Conservation (phyloP, 64 coral and sea anemone genomes). For the Stylophora pistillata region DNA sequence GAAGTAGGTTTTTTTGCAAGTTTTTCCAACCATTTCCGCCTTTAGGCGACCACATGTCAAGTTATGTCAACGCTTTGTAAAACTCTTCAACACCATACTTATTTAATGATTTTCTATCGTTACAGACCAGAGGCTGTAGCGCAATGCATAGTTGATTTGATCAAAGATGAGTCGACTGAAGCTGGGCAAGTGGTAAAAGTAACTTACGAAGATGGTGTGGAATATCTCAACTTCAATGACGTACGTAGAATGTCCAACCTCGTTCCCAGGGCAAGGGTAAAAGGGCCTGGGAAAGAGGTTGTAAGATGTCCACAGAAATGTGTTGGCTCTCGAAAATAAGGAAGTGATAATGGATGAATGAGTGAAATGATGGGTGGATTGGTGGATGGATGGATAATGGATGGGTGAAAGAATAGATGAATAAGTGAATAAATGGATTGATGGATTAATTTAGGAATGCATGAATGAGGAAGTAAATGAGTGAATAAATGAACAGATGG, state of each 20-base stretch:
- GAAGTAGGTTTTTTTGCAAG: no score
- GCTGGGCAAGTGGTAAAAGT: slow-evolving; percentile 84
- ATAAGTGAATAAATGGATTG: neutral
- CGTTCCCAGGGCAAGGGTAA: no score
- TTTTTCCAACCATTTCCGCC: no score
- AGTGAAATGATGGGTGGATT: neutral
- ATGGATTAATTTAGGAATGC: neutral
- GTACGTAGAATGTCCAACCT: slow-evolving; percentile 42
- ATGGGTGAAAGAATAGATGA: no score
- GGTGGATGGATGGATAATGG: neutral
- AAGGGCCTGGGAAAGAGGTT: no score
- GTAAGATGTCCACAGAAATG: neutral
- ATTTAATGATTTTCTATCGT: neutral
- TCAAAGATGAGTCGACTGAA: slow-evolving; percentile 71
- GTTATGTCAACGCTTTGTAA: no score
- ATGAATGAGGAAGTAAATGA: neutral
- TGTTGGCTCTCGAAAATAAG: no score
- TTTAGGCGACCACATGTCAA: no score
- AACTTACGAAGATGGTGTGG: slow-evolving; percentile 77
- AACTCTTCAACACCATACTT: no score
- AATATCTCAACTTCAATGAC: slow-evolving; percentile 83
- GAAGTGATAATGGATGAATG: no score
- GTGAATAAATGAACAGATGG: neutral
- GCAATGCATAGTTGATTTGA: slow-evolving; percentile 70
- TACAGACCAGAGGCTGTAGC: slow-evolving; percentile 72